A percentile compares a stretch with the other conserved stretches of the same genome.
These are phyloP conservation scores for Drosophila jambulina DNA, from an alignment of 1,140 invertebrate genomes.

Conservation along the genomic window DNA sequence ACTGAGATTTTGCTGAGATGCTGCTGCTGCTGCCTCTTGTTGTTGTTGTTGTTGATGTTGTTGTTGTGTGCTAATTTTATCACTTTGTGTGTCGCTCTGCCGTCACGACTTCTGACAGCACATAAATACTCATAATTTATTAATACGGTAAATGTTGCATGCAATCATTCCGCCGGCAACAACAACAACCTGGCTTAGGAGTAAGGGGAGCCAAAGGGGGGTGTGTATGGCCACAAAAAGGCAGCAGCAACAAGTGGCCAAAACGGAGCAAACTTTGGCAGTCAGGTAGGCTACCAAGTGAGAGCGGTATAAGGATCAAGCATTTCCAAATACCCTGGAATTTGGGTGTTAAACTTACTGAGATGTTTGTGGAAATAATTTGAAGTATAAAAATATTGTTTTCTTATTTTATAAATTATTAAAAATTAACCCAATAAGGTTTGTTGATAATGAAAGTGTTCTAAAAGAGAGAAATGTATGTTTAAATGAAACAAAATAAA, in stretches of 20 bases:
- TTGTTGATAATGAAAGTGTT: too few species aligned
- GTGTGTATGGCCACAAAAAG: constrained; percentile 1
- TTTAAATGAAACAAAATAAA: too few species aligned
- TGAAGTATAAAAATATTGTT: too few species aligned
- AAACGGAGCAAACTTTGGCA: constrained; percentile 30
- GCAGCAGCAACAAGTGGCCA: constrained; percentile 44
- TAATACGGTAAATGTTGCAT: constrained; percentile 85
- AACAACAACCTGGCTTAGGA: constrained; percentile 20
- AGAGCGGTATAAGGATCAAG: too few species aligned
- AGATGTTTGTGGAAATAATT: background rate
- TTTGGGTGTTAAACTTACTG: background rate
- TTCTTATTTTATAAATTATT: too few species aligned
- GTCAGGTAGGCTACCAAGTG: background rate
- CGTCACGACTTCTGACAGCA: constrained; percentile 84
- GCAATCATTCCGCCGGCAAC: constrained; percentile 76
- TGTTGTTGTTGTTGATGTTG: constrained; percentile 7
- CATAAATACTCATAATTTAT: constrained; percentile 85
- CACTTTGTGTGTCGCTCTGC: constrained; percentile 85
- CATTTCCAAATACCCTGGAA: constrained; percentile 6
- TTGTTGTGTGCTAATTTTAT: constrained; percentile 83
- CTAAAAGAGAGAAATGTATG: too few species aligned
- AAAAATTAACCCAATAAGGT: too few species aligned
- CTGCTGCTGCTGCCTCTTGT: constrained; percentile 11
- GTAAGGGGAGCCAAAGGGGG: background rate
- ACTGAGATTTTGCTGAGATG: constrained; percentile 61